These are phyloP conservation scores for Trigoniulus corallinus DNA, from an alignment of 1,140 invertebrate species.

Conservation along the genomic window DNA sequence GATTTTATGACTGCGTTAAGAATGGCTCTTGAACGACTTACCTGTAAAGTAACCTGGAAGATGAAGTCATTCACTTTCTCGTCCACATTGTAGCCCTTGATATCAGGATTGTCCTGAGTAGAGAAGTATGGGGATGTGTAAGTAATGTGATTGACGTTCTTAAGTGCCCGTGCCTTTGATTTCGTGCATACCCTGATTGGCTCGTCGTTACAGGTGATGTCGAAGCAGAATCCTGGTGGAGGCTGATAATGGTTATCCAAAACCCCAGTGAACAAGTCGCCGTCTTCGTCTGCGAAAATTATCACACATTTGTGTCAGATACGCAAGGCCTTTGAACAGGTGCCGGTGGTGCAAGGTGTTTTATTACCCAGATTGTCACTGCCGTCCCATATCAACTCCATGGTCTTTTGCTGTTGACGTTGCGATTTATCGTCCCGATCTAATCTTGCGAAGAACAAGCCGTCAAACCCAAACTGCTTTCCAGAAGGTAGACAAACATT, in stretches of 20 bases:
- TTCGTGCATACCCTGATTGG: constrained; percentile 39
- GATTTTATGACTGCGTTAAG: not conserved
- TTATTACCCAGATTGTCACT: constrained; percentile 26
- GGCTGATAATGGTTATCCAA: constrained; percentile 62
- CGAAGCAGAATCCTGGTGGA: constrained; percentile 78
- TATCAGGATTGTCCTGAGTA: constrained; percentile 27
- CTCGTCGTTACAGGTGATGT: constrained; percentile 61
- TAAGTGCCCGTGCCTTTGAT: not conserved
- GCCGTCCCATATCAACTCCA: constrained; percentile 72
- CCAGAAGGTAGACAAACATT: not conserved
- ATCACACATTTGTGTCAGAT: not conserved
- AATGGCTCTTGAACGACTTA: constrained; percentile 10
- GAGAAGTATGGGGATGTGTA: not conserved
- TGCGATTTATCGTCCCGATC: constrained; percentile 68
- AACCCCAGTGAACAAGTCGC: constrained; percentile 45
- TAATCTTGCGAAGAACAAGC: constrained; percentile 68
- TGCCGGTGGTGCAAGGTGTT: not conserved
- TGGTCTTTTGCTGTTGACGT: constrained; percentile 39
- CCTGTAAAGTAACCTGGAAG: constrained; percentile 21
- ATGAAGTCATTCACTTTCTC: constrained; percentile 27
- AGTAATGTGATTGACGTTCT: not conserved
- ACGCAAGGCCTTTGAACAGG: not conserved
- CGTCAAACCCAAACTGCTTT: constrained; percentile 39
- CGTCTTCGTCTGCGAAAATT: constrained; percentile 28
- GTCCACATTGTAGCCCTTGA: constrained; percentile 30